Evolutionary conservation across 1,140 invertebrate genomes (phyloP).

Genomic region (Drosophila albomicans): DNA sequence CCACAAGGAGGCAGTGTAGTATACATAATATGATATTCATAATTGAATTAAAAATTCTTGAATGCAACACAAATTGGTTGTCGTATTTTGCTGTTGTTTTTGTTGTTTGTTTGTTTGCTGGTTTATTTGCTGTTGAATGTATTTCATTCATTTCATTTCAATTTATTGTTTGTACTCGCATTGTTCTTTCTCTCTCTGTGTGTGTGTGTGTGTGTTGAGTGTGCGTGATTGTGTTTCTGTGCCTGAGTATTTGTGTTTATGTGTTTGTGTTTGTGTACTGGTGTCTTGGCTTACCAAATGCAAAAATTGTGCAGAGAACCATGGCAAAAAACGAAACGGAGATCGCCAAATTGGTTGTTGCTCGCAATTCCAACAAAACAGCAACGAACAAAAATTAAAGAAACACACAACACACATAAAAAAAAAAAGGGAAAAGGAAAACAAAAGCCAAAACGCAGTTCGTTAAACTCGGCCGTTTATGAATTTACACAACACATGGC

Average conservation of each 20-base stretch:
- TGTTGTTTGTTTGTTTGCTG: constrained; percentile 2
- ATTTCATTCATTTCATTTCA: constrained; percentile 36
- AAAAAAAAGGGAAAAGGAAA: constrained; percentile 38
- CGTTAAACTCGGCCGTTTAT: constrained; percentile 77
- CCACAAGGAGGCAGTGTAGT: not conserved
- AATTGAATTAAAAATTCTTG: constrained; percentile 62
- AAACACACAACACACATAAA: constrained; percentile 17
- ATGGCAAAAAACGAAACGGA: constrained; percentile 42
- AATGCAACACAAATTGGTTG: constrained; percentile 50
- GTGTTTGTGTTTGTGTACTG: constrained; percentile 15
- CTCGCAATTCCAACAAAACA: constrained; percentile 26
- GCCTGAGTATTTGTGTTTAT: constrained; percentile 10
- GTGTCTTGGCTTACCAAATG: constrained; percentile 37
- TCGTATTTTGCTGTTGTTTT: constrained; percentile 8
- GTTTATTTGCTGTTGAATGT: constrained; percentile 16
- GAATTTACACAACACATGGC: constrained; percentile 64
- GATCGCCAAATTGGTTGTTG: constrained; percentile 51
- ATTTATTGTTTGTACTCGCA: constrained; percentile 19
- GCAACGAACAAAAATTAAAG: constrained; percentile 10
- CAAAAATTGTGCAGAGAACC: constrained; percentile 56
- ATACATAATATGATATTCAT: constrained; percentile 20
- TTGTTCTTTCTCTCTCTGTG: constrained; percentile 30
- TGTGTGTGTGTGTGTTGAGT: not conserved
- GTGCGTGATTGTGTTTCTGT: not conserved
- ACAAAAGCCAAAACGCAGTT: constrained; percentile 66